A percentile compares a stretch with the other conserved stretches of the same genome.
Evolutionary conservation across 1,140 invertebrate species (phyloP).

Genomic region (Drosophila nannoptera): DNA sequence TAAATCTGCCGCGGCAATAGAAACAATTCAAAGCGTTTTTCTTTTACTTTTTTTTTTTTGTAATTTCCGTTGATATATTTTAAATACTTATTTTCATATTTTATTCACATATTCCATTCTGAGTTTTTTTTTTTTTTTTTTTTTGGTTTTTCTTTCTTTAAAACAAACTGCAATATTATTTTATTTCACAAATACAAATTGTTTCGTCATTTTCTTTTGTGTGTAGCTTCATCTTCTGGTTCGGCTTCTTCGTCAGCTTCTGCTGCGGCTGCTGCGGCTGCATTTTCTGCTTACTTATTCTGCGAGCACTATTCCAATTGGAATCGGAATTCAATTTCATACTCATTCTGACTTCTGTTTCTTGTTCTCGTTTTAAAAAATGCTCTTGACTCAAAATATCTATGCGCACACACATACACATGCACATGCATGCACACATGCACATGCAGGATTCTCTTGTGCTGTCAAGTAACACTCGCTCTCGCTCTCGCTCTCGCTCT

Average conservation of each 20-base stretch:
- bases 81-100: conserved; percentile 75
- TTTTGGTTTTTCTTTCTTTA: conserved; percentile 38
- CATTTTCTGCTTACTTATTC: too few relatives aligned
- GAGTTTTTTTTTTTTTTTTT: conserved; percentile 44
- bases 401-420: not conserved
- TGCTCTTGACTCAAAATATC: conserved; percentile 1
- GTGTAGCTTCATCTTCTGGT: too few relatives aligned
- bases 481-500: not conserved
- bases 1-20: conserved; percentile 1
- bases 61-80: conserved; percentile 73
- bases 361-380: too few relatives aligned
- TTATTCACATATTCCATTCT: conserved; percentile 75
- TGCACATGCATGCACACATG: not conserved
- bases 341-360: conserved; percentile 17
- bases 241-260: too few relatives aligned
- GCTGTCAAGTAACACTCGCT: too few relatives aligned
- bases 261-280: too few relatives aligned
- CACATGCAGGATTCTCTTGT: too few relatives aligned
- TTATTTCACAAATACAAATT: conserved; percentile 72
- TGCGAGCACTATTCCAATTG: not conserved
- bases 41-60: conserved; percentile 41
- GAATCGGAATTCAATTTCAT: too few relatives aligned
- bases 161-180: conserved; percentile 73
- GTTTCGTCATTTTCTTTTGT: conserved; percentile 27
- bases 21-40: conserved; percentile 16